Conservation (phyloP, 2,113 vertebrate genomes). For the Ancistrus triradiatus region DNA sequence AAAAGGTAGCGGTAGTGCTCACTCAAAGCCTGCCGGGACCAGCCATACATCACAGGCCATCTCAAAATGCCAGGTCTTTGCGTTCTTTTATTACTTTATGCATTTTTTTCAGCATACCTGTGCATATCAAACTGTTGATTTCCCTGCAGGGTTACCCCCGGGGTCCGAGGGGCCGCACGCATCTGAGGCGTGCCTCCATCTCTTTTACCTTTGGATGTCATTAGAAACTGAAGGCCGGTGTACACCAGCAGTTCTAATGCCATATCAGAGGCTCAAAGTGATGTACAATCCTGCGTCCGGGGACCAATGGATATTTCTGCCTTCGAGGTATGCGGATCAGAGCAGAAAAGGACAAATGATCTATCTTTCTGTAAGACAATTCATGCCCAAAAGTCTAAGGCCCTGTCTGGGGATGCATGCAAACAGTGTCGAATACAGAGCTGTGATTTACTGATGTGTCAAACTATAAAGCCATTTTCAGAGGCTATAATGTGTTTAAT, state of each 20-base stretch:
- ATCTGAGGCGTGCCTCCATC: constrained; percentile 24
- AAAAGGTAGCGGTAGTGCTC: constrained; percentile 16
- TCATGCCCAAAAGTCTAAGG: no score
- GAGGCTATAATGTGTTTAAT: no score
- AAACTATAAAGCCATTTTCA: no score
- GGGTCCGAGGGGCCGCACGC: constrained; percentile 23
- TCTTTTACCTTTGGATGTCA: constrained; percentile 32
- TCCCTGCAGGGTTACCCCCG: constrained; percentile 30
- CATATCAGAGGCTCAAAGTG: neutral
- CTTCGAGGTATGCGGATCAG: constrained; percentile 7
- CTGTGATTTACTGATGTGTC: no score
- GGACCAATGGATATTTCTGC: constrained; percentile 38
- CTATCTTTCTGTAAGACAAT: no score
- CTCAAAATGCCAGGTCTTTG: constrained; percentile 45
- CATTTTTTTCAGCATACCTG: constrained; percentile 20
- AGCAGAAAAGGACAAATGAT: neutral
- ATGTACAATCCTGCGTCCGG: constrained; percentile 11
- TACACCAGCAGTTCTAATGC: neutral
- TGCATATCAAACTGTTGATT: constrained; percentile 46
- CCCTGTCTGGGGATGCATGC: neutral
- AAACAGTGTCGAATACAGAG: neutral
- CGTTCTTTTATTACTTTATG: constrained; percentile 35
- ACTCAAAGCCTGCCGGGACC: constrained; percentile 33
- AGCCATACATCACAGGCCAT: constrained; percentile 25
- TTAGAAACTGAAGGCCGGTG: constrained; percentile 36